Conservation (phyloP, 37 sponge, comb jelly and placozoan species). For the Crambe crambe region DNA sequence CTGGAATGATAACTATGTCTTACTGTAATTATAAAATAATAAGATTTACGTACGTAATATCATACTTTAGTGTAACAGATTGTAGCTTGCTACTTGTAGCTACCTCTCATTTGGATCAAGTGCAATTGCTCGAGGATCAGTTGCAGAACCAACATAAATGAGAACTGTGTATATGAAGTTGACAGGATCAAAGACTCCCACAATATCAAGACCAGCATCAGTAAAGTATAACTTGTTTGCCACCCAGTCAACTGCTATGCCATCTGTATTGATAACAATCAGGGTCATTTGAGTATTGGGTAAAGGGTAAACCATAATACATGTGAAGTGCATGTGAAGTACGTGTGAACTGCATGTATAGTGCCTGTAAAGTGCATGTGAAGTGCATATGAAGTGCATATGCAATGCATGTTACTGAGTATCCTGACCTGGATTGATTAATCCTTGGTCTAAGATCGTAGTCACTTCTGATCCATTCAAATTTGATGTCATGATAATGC, state of each 20-base stretch:
- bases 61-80: no score
- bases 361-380: no score
- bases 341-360: no score
- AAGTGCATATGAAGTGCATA: no score
- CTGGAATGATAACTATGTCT: no score
- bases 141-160: neutral
- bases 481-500: conserved; percentile 7
- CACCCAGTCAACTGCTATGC: conserved; percentile 72
- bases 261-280: conserved; percentile 32
- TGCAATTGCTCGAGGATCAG: conserved; percentile 17
- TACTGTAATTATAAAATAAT: no score
- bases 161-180: conserved; percentile 2
- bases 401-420: no score
- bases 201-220: conserved; percentile 25
- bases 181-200: conserved; percentile 22
- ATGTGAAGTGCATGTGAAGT: no score
- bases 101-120: conserved; percentile 30
- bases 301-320: neutral
- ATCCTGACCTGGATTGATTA: neutral
- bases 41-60: no score
- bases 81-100: no score
- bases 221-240: conserved; percentile 68
- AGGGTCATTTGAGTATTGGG: no score
- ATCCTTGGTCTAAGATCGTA: neutral
- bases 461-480: conserved; percentile 13